Evolutionary conservation across 2,888 invertebrate species (phyloP).

Genomic region (Electrophaes corylata): DNA sequence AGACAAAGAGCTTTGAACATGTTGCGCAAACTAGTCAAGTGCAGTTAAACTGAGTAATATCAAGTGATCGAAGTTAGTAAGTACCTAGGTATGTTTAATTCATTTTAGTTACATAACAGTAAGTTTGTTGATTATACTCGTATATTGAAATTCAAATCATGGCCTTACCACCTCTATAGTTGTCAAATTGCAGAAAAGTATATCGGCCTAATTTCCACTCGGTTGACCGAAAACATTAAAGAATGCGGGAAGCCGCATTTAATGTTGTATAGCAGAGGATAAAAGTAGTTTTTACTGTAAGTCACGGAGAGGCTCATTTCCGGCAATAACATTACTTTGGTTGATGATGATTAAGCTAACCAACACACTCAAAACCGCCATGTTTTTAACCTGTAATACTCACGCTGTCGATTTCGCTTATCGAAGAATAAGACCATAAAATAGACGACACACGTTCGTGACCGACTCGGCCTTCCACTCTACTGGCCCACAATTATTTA

Average conservation of each 20-base stretch:
- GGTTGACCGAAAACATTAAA: no score
- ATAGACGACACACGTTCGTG: slow-evolving; percentile 63
- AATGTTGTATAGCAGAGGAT: no score
- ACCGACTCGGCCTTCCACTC: slow-evolving; percentile 64
- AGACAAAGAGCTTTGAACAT: slow-evolving; percentile 26
- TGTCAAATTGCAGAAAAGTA: no score
- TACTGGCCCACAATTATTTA: slow-evolving; percentile 66
- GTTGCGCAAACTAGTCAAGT: slow-evolving; percentile 24
- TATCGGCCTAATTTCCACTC: no score
- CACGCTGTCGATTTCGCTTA: slow-evolving; percentile 46
- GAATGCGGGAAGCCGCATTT: no score
- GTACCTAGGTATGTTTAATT: neutral
- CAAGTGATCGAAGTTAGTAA: slow-evolving; percentile 1
- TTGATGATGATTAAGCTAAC: slow-evolving; percentile 12
- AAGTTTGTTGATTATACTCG: no score
- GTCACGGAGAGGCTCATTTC: no score
- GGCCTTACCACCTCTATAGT: slow-evolving; percentile 7
- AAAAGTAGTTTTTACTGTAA: no score
- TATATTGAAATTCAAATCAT: no score
- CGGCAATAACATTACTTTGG: neutral
- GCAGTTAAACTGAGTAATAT: slow-evolving; percentile 9
- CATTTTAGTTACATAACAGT: neutral
- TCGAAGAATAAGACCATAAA: slow-evolving; percentile 53
- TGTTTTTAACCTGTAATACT: slow-evolving; percentile 33
- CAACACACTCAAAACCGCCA: slow-evolving; percentile 25